These are phyloP conservation scores for Melanotaenia maccullochi DNA, from an alignment of 2,797 vertebrate genomes.

Conservation along the genomic window DNA sequence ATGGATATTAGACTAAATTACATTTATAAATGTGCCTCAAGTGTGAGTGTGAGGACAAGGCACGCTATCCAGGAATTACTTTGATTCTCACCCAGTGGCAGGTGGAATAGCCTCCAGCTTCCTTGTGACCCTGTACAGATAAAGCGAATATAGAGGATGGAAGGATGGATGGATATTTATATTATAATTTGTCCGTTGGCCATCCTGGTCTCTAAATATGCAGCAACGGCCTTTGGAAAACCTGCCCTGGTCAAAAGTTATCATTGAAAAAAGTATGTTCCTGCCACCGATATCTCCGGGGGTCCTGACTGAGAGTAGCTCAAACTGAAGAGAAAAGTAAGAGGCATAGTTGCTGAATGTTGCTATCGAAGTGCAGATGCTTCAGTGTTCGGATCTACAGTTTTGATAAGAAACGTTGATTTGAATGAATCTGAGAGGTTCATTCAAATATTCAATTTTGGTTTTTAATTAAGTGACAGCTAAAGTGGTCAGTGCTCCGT, in stretches of 20 bases:
- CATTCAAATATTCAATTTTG: not conserved
- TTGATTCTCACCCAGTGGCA: not conserved
- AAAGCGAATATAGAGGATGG: not conserved
- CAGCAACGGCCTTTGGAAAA: not conserved
- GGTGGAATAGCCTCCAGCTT: not conserved
- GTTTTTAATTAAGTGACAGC: not conserved
- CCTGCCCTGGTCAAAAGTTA: not conserved
- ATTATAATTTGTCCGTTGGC: not conserved
- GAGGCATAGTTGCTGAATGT: not conserved
- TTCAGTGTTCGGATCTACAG: not conserved
- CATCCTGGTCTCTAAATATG: not conserved
- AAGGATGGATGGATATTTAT: conserved; percentile 1
- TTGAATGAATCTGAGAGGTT: not conserved
- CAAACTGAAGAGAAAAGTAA: not conserved
- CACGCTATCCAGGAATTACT: not conserved
- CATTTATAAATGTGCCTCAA: not conserved
- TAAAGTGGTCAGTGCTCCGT: not conserved
- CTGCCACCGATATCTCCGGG: not conserved
- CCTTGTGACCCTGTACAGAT: not conserved
- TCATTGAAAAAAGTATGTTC: not conserved
- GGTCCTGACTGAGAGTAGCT: not conserved
- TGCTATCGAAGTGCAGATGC: not conserved
- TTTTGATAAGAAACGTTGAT: not conserved
- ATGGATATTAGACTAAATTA: not conserved
- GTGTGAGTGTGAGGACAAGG: not conserved